These are phyloP conservation scores for Saccostrea glomerata DNA, from an alignment of 1,140 invertebrate species.

Conservation along the genomic window DNA sequence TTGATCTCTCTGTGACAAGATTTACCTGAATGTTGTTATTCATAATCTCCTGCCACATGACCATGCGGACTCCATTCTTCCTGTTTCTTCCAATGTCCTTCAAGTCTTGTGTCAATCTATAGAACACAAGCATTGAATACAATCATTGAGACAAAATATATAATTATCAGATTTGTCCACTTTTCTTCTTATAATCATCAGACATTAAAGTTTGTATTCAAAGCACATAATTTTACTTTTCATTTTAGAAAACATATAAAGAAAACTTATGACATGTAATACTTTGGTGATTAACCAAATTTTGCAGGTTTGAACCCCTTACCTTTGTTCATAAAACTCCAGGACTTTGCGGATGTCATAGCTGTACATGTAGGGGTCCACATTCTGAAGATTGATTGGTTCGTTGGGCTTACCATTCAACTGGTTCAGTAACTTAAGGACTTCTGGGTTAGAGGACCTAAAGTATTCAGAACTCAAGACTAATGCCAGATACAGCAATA, in stretches of 20 bases:
- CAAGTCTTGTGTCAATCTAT: constrained; percentile 72
- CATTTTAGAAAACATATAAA: no score
- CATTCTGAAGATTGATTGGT: constrained; percentile 52
- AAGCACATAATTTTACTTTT: no score
- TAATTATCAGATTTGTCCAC: no score
- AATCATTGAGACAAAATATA: no score
- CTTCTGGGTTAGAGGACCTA: constrained; percentile 74
- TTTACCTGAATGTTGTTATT: constrained; percentile 87
- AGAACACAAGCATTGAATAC: constrained; percentile 21
- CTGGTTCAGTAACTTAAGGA: constrained; percentile 63
- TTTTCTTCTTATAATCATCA: no score
- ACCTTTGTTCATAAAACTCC: constrained; percentile 75
- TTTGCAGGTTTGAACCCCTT: neutral
- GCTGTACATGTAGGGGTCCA: constrained; percentile 62
- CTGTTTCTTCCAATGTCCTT: constrained; percentile 79
- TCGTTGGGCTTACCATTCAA: constrained; percentile 55
- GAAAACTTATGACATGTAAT: no score
- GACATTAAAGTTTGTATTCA: no score
- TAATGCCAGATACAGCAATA: no score
- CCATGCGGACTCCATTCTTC: constrained; percentile 81
- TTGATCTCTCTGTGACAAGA: no score
- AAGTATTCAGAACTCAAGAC: neutral
- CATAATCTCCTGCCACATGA: constrained; percentile 97
- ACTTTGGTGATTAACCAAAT: neutral
- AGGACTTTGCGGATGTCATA: constrained; percentile 71